phyloP scores from a whole-genome alignment of 2,113 vertebrate genomes.

The Gambusia affinis region DNA sequence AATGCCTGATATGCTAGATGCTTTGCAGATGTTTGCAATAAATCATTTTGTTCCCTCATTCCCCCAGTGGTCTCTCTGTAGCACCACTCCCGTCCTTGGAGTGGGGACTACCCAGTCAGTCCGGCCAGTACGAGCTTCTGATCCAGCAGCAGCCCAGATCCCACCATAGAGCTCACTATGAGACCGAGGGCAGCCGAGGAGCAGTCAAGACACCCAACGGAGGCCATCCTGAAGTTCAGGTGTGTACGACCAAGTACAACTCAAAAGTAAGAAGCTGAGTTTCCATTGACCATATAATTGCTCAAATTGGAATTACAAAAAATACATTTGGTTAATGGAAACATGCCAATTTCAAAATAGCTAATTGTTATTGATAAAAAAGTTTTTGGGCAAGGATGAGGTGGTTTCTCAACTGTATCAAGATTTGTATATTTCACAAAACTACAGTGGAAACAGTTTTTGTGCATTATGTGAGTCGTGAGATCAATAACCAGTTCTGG shows the following conservation, averaged over 20 bases:
- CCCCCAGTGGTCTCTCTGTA: slow-evolving; percentile 77
- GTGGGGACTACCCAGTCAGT: slow-evolving; percentile 85
- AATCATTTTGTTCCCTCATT: not conserved
- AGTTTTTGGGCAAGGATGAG: too few relatives aligned
- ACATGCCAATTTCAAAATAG: too few relatives aligned
- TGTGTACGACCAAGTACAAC: slow-evolving; percentile 52
- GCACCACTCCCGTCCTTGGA: slow-evolving; percentile 87
- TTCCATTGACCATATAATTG: too few relatives aligned
- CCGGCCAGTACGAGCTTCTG: slow-evolving; percentile 85
- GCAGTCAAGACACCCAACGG: slow-evolving; percentile 90
- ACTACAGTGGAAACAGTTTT: too few relatives aligned
- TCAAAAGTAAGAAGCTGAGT: not conserved
- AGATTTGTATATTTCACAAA: too few relatives aligned
- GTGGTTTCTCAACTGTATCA: too few relatives aligned
- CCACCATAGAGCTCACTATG: slow-evolving; percentile 96
- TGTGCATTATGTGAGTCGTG: too few relatives aligned
- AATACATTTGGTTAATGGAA: too few relatives aligned
- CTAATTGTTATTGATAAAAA: too few relatives aligned
- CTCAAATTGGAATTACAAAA: too few relatives aligned
- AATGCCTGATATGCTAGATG: not conserved
- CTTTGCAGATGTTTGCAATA: not conserved
- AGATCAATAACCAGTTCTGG: too few relatives aligned
- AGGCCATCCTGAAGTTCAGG: slow-evolving; percentile 94
- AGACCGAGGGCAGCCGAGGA: slow-evolving; percentile 96
- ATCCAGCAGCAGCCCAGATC: slow-evolving; percentile 93